phyloP scores from a whole-genome alignment of 2,113 vertebrate genomes.

The zebrafish (Danio rerio) region GRCz12tu NC_133190.1:22558501-22559000 shows the following conservation, averaged over 20 bases:
- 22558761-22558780: slow-evolving; percentile 1
- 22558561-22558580: slow-evolving; percentile 28
- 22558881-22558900: too few species aligned
- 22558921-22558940: too few species aligned
- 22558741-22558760: slow-evolving; percentile 28
- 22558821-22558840: too few species aligned
- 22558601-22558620: slow-evolving; percentile 28
- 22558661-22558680: slow-evolving; percentile 27
- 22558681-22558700: slow-evolving; percentile 36
- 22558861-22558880: too few species aligned
- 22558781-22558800: too few species aligned
- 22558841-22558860: too few species aligned
- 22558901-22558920: too few species aligned
- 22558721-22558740: slow-evolving; percentile 1
- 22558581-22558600: slow-evolving; percentile 1
- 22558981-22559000: not conserved
- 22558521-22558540: slow-evolving; percentile 20
- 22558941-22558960: too few species aligned
- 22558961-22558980: too few species aligned
- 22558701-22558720: slow-evolving; percentile 18
- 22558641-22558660: slow-evolving; percentile 44
- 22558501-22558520: too few species aligned
- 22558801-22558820: too few species aligned
- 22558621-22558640: not conserved
- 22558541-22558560: slow-evolving; percentile 21